phyloP scores from a whole-genome alignment of 2,113 vertebrate genomes.

The Paradoxurus hermaphroditus region DNA sequence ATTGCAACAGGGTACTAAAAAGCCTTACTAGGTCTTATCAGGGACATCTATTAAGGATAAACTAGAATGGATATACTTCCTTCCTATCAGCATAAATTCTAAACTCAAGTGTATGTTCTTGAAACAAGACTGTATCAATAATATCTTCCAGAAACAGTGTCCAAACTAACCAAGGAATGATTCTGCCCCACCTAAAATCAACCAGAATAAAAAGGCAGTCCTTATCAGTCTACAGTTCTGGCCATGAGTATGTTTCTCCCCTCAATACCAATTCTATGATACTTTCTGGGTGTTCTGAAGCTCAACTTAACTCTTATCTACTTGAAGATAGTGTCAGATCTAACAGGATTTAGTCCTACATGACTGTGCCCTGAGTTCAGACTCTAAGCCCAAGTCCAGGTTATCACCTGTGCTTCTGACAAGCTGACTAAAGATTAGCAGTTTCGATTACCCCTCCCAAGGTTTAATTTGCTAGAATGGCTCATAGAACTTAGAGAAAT shows the following conservation, averaged over 20 bases:
- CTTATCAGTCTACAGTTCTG: not conserved
- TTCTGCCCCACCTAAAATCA: not conserved
- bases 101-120: not conserved
- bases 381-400: not conserved
- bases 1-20: not conserved
- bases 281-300: not conserved
- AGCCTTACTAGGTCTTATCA: not conserved
- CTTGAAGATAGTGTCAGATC: not conserved
- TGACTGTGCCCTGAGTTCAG: not conserved
- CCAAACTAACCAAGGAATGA: not conserved
- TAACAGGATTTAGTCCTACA: not conserved
- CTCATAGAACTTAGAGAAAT: not conserved
- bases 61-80: not conserved
- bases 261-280: not conserved
- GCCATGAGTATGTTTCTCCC: not conserved
- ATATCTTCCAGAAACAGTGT: not conserved
- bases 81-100: not conserved
- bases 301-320: not conserved
- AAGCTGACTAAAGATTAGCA: too few species aligned
- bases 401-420: not conserved
- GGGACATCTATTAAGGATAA: not conserved
- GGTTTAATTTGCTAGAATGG: not conserved
- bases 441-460: not conserved
- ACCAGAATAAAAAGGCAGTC: not conserved
- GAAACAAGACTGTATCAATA: not conserved